Conservation (phyloP, 2,888 invertebrate species). For the Ophraella communa region DNA sequence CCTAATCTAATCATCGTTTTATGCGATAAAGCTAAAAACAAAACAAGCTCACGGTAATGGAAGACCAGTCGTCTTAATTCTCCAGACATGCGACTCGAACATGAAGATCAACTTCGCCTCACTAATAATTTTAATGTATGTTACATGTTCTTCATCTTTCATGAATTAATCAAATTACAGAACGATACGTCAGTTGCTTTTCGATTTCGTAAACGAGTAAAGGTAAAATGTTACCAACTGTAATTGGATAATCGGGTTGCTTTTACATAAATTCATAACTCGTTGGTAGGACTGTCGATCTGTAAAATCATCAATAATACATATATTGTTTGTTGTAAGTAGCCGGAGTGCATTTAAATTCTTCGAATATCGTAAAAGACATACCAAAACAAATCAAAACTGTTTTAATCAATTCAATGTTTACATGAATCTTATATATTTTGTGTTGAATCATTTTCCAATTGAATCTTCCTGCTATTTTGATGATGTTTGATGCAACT, state of each 20-base stretch:
- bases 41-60: conserved; percentile 14
- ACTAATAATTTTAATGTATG: conserved; percentile 36
- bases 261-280: conserved; percentile 33
- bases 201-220: conserved; percentile 21
- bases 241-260: conserved; percentile 36
- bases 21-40: conserved; percentile 1
- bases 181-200: conserved; percentile 31
- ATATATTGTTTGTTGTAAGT: not conserved
- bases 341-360: not conserved
- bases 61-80: conserved; percentile 21
- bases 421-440: no score
- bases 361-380: not conserved
- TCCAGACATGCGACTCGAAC: conserved; percentile 20
- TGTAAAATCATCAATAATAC: conserved; percentile 5
- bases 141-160: conserved; percentile 35
- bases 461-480: no score
- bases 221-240: conserved; percentile 28
- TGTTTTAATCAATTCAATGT: not conserved
- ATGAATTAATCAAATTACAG: conserved; percentile 43
- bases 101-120: conserved; percentile 24
- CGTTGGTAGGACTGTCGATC: not conserved
- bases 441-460: no score
- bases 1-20: conserved; percentile 14
- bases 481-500: no score
- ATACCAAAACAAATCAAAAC: not conserved